A percentile compares a stretch with the other conserved stretches of the same genome.
Conservation (phyloP, 2,113 vertebrate species). For the Hypocryptadius cinnamomeus region DNA sequence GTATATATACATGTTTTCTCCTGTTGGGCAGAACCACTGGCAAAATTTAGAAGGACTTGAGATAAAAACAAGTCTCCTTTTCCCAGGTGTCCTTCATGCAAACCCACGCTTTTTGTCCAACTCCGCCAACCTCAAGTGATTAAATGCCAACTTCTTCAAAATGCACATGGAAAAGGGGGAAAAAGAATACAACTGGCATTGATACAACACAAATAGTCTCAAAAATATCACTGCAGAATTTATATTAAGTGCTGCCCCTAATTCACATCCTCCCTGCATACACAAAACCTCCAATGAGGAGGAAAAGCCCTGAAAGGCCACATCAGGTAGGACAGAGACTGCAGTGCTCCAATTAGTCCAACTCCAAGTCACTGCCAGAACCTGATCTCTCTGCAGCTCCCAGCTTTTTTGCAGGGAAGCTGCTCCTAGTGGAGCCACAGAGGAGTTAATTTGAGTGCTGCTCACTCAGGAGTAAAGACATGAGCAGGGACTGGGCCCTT, state of each 20-base stretch:
- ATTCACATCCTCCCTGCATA: neutral
- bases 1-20: neutral
- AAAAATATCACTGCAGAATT: neutral
- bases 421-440: neutral
- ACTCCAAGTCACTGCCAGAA: neutral
- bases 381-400: neutral
- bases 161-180: rapidly evolving
- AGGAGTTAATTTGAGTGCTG: neutral
- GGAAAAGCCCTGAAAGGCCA: neutral
- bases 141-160: neutral
- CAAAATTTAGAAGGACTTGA: neutral
- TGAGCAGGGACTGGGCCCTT: neutral
- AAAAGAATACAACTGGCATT: neutral
- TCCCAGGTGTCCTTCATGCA: neutral
- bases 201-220: neutral
- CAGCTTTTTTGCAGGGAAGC: neutral
- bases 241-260: neutral
- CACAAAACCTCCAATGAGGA: neutral
- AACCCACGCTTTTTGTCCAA: neutral
- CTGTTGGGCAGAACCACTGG: neutral
- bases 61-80: neutral
- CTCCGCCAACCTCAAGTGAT: neutral
- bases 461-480: neutral
- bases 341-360: neutral
- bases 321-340: neutral